A percentile compares a stretch with the other conserved stretches of the same genome.
These are phyloP conservation scores for Nyctereutes procyonoides DNA, from an alignment of 2,113 vertebrate species.

Conservation along the genomic window DNA sequence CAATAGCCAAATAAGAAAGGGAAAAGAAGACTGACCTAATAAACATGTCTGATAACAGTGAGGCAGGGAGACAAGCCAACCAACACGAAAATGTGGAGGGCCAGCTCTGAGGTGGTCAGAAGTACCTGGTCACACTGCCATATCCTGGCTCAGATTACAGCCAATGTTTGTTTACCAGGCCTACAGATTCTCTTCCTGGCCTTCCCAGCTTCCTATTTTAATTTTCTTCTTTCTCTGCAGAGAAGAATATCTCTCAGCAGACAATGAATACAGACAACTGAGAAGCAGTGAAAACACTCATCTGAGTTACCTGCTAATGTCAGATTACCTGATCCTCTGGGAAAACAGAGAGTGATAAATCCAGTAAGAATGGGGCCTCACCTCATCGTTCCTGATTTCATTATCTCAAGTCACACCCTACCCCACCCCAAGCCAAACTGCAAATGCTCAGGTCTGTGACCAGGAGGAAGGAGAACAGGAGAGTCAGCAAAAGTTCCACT, in stretches of 20 bases:
- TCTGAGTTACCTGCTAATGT: slow-evolving; percentile 52
- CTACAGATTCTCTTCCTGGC: slow-evolving; percentile 58
- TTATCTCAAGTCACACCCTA: not conserved
- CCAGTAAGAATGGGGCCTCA: not conserved
- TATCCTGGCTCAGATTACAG: slow-evolving; percentile 52
- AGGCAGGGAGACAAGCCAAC: not conserved
- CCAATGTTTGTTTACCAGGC: slow-evolving; percentile 43
- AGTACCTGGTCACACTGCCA: slow-evolving; percentile 24
- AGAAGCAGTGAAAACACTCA: slow-evolving; percentile 17
- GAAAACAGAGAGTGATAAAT: slow-evolving; percentile 53
- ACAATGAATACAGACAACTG: slow-evolving; percentile 60
- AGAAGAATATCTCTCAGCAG: not conserved
- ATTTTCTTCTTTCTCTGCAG: slow-evolving; percentile 52
- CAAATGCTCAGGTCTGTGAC: not conserved
- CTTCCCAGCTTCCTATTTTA: slow-evolving; percentile 60
- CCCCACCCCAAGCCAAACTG: not conserved
- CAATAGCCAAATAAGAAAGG: not conserved
- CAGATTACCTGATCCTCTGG: slow-evolving; percentile 47
- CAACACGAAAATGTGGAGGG: not conserved
- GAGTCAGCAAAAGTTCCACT: not conserved
- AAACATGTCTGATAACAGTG: not conserved
- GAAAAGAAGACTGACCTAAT: not conserved
- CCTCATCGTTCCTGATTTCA: not conserved
- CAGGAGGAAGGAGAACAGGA: not conserved
- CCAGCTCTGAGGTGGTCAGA: not conserved